phyloP scores from a whole-genome alignment of 2,888 invertebrate genomes.

The Cyclophora albipunctata region DNA sequence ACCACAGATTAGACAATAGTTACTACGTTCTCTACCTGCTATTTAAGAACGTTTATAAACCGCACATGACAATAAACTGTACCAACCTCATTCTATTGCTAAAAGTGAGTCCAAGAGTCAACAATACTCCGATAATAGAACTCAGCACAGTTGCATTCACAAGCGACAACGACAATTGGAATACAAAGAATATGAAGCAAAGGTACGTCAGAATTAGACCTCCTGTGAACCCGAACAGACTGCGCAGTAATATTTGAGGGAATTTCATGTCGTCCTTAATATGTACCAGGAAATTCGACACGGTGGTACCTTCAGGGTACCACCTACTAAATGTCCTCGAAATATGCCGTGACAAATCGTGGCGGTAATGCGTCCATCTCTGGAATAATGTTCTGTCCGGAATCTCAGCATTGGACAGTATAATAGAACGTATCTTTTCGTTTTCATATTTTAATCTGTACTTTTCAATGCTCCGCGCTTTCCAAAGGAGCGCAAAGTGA shows the following conservation, averaged over 20 bases:
- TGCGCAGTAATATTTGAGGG: constrained; percentile 77
- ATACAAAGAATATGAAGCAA: constrained; percentile 80
- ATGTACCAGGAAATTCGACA: constrained; percentile 43
- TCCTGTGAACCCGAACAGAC: constrained; percentile 78
- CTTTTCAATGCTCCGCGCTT: constrained; percentile 70
- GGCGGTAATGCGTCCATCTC: constrained; percentile 62
- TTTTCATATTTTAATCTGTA: constrained; percentile 64
- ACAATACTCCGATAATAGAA: constrained; percentile 75
- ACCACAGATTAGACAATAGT: too few relatives aligned
- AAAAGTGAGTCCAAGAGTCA: constrained; percentile 81
- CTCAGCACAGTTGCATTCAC: constrained; percentile 77
- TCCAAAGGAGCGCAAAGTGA: constrained; percentile 72
- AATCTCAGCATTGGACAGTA: constrained; percentile 51
- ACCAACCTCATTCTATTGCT: constrained; percentile 65
- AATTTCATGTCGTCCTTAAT: constrained; percentile 64
- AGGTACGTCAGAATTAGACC: constrained; percentile 79
- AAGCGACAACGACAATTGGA: constrained; percentile 78
- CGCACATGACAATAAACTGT: neutral
- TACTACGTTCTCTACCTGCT: too few relatives aligned
- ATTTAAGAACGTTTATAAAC: too few relatives aligned
- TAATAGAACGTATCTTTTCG: constrained; percentile 75
- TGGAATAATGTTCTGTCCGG: constrained; percentile 58
- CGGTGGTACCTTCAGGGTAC: constrained; percentile 51
- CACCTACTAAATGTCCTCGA: constrained; percentile 45
- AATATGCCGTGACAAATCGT: constrained; percentile 49